Evolutionary conservation across 2,888 invertebrate genomes (phyloP), one percentile per base, ranked within the genome.

Genomic region (Mongoloraphidia duomilia): DNA sequence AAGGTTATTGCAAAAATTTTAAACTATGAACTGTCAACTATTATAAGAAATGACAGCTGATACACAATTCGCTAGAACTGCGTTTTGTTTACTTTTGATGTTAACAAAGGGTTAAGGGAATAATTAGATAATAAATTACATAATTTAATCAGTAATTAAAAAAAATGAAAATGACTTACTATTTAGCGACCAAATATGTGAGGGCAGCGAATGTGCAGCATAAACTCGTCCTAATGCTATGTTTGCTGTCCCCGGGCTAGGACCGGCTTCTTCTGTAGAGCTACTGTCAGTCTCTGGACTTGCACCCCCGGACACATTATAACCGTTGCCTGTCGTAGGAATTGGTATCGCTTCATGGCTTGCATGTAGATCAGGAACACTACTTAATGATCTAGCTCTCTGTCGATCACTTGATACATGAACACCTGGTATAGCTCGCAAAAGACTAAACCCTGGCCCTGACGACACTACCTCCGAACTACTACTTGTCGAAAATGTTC

Each of bases 121-220:
- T 17, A 14, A 48, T 34, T 13, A 14, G 35, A 36, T 14, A 10
- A 13, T 37, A 11, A 9, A 11, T 6, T 11, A 26, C 11, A 34
- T 44, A 11, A 6, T 34, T 37, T 44, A 11, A 5, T 34, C 34
- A 14, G 44, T 12, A 35, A 36, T n/a, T 34, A 36, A 44, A 12
- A n/a, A 11, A 26, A n/a, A 33, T 13, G 12, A 9, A 17, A 46
- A 12, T n/a, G 44, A 71, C 82, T 80, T 66, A 88, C 88, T 90
- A 69, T 91, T 89, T 61, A 90, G 75, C 59, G 90, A 88, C 88
- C 89, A 90, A 73, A 91, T 88, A 71, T 90, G 90, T 59, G 89
- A 87, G 64, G 90, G 90, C 71, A 90, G 73, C 60, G 89, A 90
- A 68, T 90, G 89, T 60, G 90, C 88, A 52, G 89, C 84, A 63